Conservation (phyloP, 2,888 invertebrate genomes). For the Minunthozetes semirufus region DNA sequence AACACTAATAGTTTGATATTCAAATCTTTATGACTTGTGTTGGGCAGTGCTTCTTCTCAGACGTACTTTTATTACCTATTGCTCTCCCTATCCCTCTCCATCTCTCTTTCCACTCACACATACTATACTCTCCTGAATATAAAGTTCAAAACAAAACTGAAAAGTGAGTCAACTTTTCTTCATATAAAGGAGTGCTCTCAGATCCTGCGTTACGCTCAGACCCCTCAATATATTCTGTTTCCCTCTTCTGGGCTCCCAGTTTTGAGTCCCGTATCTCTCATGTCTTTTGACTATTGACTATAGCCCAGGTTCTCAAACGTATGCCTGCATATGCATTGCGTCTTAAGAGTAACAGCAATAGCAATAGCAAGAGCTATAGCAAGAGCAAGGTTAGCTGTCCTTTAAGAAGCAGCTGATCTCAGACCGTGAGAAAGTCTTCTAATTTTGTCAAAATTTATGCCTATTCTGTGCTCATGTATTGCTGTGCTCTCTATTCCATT, state of each 20-base stretch:
- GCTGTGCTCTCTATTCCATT: background rate
- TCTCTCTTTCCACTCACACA: background rate
- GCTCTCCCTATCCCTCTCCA: background rate
- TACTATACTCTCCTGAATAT: background rate
- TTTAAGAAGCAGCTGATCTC: slow-evolving; percentile 19
- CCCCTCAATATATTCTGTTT: slow-evolving; percentile 26
- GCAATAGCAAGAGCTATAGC: no score
- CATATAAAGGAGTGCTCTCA: slow-evolving; percentile 14
- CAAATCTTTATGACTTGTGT: background rate
- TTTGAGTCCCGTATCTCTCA: background rate
- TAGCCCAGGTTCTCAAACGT: background rate
- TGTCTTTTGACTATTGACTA: background rate
- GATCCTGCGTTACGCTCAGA: slow-evolving; percentile 5
- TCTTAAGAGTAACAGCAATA: no score
- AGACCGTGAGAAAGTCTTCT: slow-evolving; percentile 18
- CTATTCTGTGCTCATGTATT: background rate
- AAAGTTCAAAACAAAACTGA: slow-evolving; percentile 3
- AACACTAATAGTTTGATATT: slow-evolving; percentile 17
- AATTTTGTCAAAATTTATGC: slow-evolving; percentile 19
- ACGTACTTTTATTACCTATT: slow-evolving; percentile 23
- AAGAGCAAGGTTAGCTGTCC: slow-evolving; percentile 2
- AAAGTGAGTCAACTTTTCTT: slow-evolving; percentile 10
- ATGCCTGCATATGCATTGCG: background rate
- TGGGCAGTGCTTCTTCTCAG: background rate
- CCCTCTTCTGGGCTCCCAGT: background rate